Conservation (phyloP, 2,888 invertebrate species). For the Monochamus alternatus region DNA sequence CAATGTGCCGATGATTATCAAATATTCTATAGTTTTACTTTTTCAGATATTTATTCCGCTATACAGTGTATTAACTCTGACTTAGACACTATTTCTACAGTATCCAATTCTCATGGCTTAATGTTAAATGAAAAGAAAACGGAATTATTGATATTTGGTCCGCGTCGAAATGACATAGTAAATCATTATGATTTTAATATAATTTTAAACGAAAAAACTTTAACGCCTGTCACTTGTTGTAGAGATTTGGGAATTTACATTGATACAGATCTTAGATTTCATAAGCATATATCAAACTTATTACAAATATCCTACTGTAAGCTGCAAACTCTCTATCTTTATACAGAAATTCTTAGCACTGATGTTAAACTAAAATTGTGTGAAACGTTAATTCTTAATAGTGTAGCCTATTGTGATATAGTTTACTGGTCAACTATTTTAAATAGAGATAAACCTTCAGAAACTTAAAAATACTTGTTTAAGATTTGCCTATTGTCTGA, state of each 20-base stretch:
- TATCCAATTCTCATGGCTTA: not conserved
- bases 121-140: not conserved
- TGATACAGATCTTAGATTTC: conserved; percentile 1
- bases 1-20: conserved; percentile 1
- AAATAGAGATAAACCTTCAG: not conserved
- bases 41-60: not conserved
- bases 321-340: not conserved
- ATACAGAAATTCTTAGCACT: conserved; percentile 3
- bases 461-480: not conserved
- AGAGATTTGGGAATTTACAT: not conserved
- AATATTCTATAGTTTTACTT: not conserved
- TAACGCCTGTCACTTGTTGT: not conserved
- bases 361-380: not conserved
- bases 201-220: not conserved
- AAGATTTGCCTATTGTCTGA: not conserved
- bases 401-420: not conserved
- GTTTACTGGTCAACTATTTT: not conserved
- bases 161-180: not conserved
- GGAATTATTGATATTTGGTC: not conserved
- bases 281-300: not conserved
- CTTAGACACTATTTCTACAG: not conserved
- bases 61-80: not conserved
- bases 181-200: not conserved
- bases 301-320: not conserved
- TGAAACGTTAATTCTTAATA: not conserved